A percentile compares a stretch with the other conserved stretches of the same genome.
These are phyloP conservation scores for Pelecanus crispus DNA, from an alignment of 2,113 vertebrate species.

Conservation along the genomic window DNA sequence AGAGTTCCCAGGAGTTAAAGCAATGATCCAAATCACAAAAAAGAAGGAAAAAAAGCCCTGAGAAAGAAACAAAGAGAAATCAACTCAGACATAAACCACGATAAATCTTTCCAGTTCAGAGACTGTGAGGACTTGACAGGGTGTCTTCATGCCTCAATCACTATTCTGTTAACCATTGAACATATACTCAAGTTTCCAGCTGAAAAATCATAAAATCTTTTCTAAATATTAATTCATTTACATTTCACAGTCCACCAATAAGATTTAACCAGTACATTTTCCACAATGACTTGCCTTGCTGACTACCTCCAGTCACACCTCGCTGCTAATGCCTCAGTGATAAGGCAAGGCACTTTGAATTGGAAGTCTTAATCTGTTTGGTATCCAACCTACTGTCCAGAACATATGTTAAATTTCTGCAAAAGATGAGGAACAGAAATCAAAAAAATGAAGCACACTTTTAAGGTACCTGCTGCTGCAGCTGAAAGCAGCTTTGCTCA, in stretches of 20 bases:
- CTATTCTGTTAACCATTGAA: not conserved
- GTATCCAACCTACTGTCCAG: not conserved
- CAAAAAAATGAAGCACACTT: not conserved
- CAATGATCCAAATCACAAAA: not conserved
- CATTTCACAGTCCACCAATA: not conserved
- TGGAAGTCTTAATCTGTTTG: not conserved
- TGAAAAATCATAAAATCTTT: not conserved
- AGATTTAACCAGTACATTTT: not conserved
- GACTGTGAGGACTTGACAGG: not conserved
- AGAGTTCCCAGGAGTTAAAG: not conserved
- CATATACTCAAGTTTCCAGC: not conserved
- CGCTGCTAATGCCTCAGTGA: not conserved
- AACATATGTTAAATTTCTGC: not conserved
- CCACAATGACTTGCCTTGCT: not conserved
- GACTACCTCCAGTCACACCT: not conserved
- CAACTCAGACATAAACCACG: not conserved
- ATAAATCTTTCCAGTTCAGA: not conserved
- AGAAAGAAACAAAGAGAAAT: not conserved
- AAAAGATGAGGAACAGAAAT: not conserved
- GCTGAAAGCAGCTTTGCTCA: not conserved
- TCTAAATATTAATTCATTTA: not conserved
- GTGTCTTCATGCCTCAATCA: not conserved
- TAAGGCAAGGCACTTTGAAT: not conserved
- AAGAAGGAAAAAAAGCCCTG: not conserved
- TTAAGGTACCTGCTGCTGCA: not conserved